phyloP scores from a whole-genome alignment of 2,797 vertebrate species.

The Melanitta fusca region DNA sequence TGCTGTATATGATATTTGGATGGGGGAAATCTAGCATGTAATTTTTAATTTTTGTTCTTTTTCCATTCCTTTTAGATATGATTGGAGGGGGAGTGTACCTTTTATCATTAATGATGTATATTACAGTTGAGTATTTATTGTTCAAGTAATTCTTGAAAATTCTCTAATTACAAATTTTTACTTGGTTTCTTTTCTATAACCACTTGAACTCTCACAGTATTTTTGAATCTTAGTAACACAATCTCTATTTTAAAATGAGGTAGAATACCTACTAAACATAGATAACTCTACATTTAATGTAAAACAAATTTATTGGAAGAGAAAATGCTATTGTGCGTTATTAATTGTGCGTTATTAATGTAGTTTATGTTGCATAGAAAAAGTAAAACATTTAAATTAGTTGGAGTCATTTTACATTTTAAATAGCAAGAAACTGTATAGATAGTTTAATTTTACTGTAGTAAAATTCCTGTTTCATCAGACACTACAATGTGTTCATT shows the following conservation, averaged over 20 bases:
- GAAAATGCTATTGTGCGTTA: not conserved
- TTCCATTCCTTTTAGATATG: not conserved
- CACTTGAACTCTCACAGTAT: not conserved
- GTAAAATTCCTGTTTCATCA: conserved; percentile 11
- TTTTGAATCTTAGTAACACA: not conserved
- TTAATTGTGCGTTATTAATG: not conserved
- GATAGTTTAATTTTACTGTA: not conserved
- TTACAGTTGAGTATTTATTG: not conserved
- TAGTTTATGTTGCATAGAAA: not conserved
- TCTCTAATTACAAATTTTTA: not conserved
- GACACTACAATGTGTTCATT: not conserved
- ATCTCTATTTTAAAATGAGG: not conserved
- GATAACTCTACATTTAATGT: not conserved
- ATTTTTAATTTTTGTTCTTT: not conserved
- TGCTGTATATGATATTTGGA: not conserved
- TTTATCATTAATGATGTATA: not conserved
- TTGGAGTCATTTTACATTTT: not conserved
- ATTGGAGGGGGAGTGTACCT: not conserved
- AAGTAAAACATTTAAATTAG: not conserved
- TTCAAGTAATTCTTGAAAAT: not conserved
- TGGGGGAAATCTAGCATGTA: not conserved
- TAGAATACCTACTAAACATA: not conserved
- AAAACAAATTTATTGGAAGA: not conserved
- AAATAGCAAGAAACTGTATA: not conserved
- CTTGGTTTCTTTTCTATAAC: not conserved